phyloP scores from a whole-genome alignment of 2,797 vertebrate species.

The Bovichtus variegatus region DNA sequence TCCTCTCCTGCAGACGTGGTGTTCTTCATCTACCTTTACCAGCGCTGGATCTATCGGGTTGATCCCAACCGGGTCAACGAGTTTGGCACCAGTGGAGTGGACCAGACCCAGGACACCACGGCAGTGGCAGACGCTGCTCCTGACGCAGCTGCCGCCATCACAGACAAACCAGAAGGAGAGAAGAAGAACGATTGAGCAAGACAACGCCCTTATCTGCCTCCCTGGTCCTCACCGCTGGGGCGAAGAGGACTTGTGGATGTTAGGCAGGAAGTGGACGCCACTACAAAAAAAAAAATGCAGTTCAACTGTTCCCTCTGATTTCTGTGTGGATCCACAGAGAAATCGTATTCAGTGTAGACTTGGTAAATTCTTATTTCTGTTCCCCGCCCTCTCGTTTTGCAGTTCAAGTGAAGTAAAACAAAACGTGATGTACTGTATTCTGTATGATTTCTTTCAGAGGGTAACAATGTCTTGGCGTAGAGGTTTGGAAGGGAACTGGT shows the following conservation, averaged over 20 bases:
- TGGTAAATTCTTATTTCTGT: constrained; percentile 81
- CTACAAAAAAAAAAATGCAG: constrained; percentile 70
- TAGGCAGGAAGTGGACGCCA: constrained; percentile 75
- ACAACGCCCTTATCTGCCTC: constrained; percentile 50
- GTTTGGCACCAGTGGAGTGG: constrained; percentile 92
- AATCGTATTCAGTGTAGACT: constrained; percentile 84
- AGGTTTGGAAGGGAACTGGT: constrained; percentile 61
- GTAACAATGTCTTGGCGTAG: constrained; percentile 76
- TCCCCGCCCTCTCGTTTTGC: constrained; percentile 83
- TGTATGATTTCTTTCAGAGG: constrained; percentile 85
- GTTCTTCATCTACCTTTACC: constrained; percentile 97
- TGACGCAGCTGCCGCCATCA: constrained; percentile 67
- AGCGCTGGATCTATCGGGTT: constrained; percentile 97
- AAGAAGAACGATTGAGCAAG: constrained; percentile 92
- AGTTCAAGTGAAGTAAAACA: constrained; percentile 89
- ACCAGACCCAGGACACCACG: constrained; percentile 63
- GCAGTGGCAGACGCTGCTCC: constrained; percentile 30
- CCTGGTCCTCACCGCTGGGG: constrained; percentile 57
- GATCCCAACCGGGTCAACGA: constrained; percentile 94
- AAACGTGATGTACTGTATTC: constrained; percentile 90
- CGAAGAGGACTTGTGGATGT: constrained; percentile 76
- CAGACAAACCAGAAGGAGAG: constrained; percentile 91
- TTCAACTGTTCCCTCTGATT: constrained; percentile 80
- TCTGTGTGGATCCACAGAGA: constrained; percentile 82
- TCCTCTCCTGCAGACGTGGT: constrained; percentile 87